These are phyloP conservation scores for Myxocyprinus asiaticus DNA, from an alignment of 2,113 vertebrate genomes.

Conservation along the genomic window DNA sequence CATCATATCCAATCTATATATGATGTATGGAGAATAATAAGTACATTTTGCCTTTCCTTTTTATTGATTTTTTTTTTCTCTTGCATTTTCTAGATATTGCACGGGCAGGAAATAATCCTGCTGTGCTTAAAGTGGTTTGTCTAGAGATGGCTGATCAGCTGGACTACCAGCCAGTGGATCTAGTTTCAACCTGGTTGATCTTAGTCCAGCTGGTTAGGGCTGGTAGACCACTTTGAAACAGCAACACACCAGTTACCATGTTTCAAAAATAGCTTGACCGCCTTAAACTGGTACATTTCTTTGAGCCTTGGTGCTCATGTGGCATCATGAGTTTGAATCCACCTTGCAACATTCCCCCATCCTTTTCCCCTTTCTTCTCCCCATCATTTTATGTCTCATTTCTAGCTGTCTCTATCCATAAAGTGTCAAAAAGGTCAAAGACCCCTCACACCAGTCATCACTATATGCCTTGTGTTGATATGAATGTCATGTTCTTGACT, in stretches of 20 bases:
- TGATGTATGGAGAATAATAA: slow-evolving; percentile 66
- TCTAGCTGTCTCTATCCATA: neutral
- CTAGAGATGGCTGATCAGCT: neutral
- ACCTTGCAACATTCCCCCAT: neutral
- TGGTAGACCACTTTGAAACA: no score
- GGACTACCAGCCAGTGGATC: no score
- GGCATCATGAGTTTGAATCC: neutral
- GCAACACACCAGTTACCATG: no score
- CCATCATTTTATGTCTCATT: neutral
- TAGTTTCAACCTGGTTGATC: no score
- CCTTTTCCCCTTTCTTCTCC: no score
- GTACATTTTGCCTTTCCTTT: slow-evolving; percentile 56
- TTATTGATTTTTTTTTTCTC: slow-evolving; percentile 47
- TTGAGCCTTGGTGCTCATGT: neutral
- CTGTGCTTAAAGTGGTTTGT: neutral
- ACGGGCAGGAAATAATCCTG: neutral
- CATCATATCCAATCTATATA: slow-evolving; percentile 50
- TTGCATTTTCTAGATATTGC: neutral
- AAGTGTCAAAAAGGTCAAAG: neutral
- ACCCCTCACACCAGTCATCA: neutral
- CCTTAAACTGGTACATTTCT: neutral
- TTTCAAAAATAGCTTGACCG: no score
- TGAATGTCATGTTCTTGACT: slow-evolving; percentile 45
- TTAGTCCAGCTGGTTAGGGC: no score
- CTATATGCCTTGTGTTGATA: slow-evolving; percentile 25